Conservation (phyloP, 2,888 invertebrate genomes). For the Platypus cylindrus region DNA sequence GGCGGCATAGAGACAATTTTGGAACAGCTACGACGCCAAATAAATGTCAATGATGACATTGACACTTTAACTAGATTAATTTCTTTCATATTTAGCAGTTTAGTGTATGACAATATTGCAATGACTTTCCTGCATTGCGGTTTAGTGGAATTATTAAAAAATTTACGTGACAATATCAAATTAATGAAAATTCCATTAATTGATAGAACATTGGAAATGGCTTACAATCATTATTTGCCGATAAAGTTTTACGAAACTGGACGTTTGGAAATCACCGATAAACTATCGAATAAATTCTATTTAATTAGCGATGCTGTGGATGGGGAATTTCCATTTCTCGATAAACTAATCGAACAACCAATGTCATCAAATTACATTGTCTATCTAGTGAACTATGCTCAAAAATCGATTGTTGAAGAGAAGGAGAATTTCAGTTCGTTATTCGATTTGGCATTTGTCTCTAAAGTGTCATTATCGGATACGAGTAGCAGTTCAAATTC, state of each 20-base stretch:
- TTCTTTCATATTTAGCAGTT: slow-evolving; percentile 22
- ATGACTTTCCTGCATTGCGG: slow-evolving; percentile 19
- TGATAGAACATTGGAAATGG: slow-evolving; percentile 19
- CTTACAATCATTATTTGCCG: slow-evolving; percentile 25
- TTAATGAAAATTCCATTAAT: slow-evolving; percentile 19
- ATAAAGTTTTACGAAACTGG: slow-evolving; percentile 26
- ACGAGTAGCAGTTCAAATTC: slow-evolving; percentile 3
- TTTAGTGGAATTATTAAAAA: slow-evolving; percentile 17
- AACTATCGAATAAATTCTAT: slow-evolving; percentile 25
- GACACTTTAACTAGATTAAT: slow-evolving; percentile 20
- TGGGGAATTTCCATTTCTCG: slow-evolving; percentile 27
- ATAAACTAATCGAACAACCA: slow-evolving; percentile 22
- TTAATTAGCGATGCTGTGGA: slow-evolving; percentile 23
- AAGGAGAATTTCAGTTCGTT: too few species aligned
- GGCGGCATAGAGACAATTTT: slow-evolving; percentile 19
- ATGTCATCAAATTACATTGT: slow-evolving; percentile 23
- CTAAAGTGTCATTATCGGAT: slow-evolving; percentile 2
- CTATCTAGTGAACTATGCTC: slow-evolving; percentile 28
- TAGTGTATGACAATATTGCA: slow-evolving; percentile 21
- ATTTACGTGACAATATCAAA: slow-evolving; percentile 13
- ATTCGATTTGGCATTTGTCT: too few species aligned
- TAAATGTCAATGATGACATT: slow-evolving; percentile 10
- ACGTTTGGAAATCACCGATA: slow-evolving; percentile 24
- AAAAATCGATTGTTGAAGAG: too few species aligned
- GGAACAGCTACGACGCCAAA: slow-evolving; percentile 14